Conservation (phyloP, 2,113 vertebrate species). For the Pholis gunnellus region DNA sequence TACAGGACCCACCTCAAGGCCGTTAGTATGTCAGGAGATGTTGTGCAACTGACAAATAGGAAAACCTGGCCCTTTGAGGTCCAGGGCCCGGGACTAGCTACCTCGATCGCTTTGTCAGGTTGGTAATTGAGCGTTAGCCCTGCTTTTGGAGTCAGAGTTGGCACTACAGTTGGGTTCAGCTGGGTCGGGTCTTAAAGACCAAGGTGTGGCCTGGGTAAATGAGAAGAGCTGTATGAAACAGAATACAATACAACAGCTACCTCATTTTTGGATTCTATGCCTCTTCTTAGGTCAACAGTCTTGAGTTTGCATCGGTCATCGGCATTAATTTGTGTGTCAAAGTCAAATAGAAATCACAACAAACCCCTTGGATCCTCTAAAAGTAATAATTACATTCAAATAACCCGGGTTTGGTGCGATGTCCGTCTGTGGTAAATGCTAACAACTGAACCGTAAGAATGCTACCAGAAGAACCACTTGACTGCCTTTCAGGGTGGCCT, state of each 20-base stretch:
- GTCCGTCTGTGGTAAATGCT: neutral
- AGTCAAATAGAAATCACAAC: neutral
- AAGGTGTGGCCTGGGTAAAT: neutral
- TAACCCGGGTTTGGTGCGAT: neutral
- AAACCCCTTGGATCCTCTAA: neutral
- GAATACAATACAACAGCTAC: conserved; percentile 10
- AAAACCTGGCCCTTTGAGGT: neutral
- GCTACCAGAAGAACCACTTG: neutral
- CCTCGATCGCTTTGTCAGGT: neutral
- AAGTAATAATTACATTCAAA: neutral
- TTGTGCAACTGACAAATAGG: neutral
- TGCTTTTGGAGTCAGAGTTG: neutral
- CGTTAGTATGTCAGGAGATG: neutral
- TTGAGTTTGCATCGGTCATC: neutral
- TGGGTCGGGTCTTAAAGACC: neutral
- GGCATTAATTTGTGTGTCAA: neutral
- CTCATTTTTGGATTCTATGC: conserved; percentile 2
- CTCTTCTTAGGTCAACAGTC: neutral
- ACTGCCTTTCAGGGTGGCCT: conserved; percentile 22
- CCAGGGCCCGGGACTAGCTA: neutral
- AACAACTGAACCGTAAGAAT: neutral
- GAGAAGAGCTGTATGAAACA: neutral
- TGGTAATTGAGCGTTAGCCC: too few relatives aligned
- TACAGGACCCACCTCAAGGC: neutral
- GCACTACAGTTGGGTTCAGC: neutral